Conservation (phyloP, 2,797 vertebrate genomes). For the Anolis apletophallus region DNA sequence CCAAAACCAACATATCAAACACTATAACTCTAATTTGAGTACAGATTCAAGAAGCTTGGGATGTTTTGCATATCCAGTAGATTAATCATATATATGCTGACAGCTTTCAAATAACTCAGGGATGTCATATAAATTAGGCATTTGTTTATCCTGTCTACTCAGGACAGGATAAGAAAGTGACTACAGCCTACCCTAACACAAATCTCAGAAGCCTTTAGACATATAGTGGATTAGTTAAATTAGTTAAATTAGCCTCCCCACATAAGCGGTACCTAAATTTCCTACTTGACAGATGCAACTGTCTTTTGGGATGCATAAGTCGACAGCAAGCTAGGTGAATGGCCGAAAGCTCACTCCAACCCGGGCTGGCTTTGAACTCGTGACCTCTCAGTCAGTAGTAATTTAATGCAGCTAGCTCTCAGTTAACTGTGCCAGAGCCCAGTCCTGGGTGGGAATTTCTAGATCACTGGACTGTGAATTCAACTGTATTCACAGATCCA, state of each 20-base stretch:
- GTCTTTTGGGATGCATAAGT: too few species aligned
- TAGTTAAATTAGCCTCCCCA: too few species aligned
- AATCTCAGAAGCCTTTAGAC: neutral
- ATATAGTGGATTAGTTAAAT: conserved; percentile 4
- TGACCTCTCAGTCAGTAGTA: too few species aligned
- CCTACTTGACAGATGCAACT: too few species aligned
- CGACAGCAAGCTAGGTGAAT: too few species aligned
- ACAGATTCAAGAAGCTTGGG: neutral
- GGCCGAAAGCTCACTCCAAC: too few species aligned
- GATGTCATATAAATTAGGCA: neutral
- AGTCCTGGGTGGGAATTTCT: too few species aligned
- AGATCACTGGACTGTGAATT: too few species aligned
- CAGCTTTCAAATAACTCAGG: neutral
- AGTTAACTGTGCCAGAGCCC: too few species aligned
- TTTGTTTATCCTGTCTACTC: neutral
- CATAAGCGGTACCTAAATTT: too few species aligned
- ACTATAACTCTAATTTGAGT: neutral
- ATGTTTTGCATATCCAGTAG: neutral
- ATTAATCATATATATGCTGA: neutral
- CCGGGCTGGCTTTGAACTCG: too few species aligned
- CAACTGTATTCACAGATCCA: neutral
- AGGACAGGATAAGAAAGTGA: neutral
- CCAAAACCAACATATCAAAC: neutral
- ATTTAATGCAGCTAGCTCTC: too few species aligned
- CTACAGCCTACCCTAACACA: neutral